Evolutionary conservation across 2,797 vertebrate genomes (phyloP).

Genomic region (Characodon lateralis): DNA sequence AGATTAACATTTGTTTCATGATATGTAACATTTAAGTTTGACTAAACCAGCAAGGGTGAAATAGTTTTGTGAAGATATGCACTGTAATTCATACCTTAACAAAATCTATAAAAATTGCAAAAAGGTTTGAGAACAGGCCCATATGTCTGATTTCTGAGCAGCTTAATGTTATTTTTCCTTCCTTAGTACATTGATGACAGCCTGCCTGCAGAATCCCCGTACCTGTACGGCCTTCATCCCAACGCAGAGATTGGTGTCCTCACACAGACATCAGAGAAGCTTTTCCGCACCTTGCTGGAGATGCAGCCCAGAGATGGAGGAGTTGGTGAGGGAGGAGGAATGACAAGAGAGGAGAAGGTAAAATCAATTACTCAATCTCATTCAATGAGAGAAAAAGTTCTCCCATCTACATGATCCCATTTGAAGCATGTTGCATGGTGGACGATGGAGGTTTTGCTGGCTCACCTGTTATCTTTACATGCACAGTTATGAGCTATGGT

Average conservation of each 20-base stretch:
- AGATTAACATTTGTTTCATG: neutral
- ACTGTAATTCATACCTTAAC: neutral
- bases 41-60: neutral
- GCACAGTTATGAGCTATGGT: neutral
- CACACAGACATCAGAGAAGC: constrained; percentile 90
- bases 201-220: constrained; percentile 89
- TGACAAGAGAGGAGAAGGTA: constrained; percentile 88
- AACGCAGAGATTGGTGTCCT: constrained; percentile 96
- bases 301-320: constrained; percentile 88
- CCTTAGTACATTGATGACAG: constrained; percentile 88
- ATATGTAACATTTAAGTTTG: neutral
- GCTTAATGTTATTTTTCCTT: constrained; percentile 13
- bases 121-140: neutral
- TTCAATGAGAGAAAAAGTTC: neutral
- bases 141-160: neutral
- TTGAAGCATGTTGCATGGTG: neutral
- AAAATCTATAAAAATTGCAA: neutral
- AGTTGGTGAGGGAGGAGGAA: constrained; percentile 67
- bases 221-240: constrained; percentile 93
- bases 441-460: neutral
- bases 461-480: neutral
- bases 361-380: neutral
- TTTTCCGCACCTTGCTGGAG: constrained; percentile 89
- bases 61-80: neutral
- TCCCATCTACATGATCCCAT: neutral